phyloP scores from a whole-genome alignment of 2,888 invertebrate species.

The Cheilosia scutellata region DNA sequence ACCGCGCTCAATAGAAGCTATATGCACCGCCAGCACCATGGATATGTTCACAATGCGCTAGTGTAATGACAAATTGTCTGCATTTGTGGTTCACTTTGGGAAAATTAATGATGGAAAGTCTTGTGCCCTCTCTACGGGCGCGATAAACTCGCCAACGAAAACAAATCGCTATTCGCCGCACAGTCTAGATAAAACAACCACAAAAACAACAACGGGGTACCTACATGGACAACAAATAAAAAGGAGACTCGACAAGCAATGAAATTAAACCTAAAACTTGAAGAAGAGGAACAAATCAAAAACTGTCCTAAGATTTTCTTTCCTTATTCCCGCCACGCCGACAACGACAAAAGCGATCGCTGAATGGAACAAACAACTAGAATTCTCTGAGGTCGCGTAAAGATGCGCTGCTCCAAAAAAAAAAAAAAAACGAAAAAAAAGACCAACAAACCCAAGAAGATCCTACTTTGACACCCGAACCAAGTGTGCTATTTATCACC shows the following conservation, averaged over 20 bases:
- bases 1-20: slow-evolving; percentile 46
- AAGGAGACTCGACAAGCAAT: slow-evolving; percentile 39
- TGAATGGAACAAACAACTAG: slow-evolving; percentile 46
- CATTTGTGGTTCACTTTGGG: slow-evolving; percentile 76
- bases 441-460: slow-evolving; percentile 59
- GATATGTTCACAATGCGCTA: slow-evolving; percentile 50
- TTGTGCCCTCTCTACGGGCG: slow-evolving; percentile 64
- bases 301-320: slow-evolving; percentile 39
- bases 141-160: slow-evolving; percentile 72
- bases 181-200: slow-evolving; percentile 72
- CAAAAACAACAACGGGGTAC: slow-evolving; percentile 46
- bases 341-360: slow-evolving; percentile 29
- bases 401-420: slow-evolving; percentile 58
- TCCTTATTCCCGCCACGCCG: slow-evolving; percentile 34
- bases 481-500: slow-evolving; percentile 76
- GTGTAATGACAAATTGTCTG: slow-evolving; percentile 75
- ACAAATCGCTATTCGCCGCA: slow-evolving; percentile 59
- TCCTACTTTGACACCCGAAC: slow-evolving; percentile 75
- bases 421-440: slow-evolving; percentile 36
- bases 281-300: slow-evolving; percentile 28
- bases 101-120: slow-evolving; percentile 76
- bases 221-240: slow-evolving; percentile 9
- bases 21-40: slow-evolving; percentile 2
- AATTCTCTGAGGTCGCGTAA: slow-evolving; percentile 39
- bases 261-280: slow-evolving; percentile 68